These are phyloP conservation scores for Ancistrus triradiatus DNA, from an alignment of 2,113 vertebrate species.

Conservation along the genomic window DNA sequence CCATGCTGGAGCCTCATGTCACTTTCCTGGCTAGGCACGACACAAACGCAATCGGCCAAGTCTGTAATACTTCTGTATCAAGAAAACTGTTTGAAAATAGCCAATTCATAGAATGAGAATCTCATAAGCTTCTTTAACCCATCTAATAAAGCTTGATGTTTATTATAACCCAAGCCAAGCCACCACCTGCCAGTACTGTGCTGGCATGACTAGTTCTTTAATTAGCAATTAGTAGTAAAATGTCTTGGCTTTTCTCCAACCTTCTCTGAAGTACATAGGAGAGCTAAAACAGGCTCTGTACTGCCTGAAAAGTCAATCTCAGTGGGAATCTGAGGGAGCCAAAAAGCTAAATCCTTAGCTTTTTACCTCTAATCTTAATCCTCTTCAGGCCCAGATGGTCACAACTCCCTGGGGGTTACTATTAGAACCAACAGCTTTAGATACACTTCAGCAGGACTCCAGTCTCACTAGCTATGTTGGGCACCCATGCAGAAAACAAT, in stretches of 20 bases:
- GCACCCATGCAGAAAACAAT: conserved; percentile 15
- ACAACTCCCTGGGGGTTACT: conserved; percentile 27
- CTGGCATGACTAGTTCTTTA: too few species aligned
- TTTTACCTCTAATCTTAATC: conserved; percentile 34
- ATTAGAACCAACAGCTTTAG: conserved; percentile 25
- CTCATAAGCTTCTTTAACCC: too few species aligned
- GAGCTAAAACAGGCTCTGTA: too few species aligned
- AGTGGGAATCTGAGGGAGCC: not conserved
- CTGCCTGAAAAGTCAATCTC: conserved; percentile 4
- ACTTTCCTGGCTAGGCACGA: too few species aligned
- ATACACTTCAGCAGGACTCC: conserved; percentile 32
- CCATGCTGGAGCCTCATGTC: too few species aligned
- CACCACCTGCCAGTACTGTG: too few species aligned
- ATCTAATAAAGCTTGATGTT: too few species aligned
- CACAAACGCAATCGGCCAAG: too few species aligned
- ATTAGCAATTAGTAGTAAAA: not conserved
- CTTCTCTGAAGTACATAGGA: not conserved
- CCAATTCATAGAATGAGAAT: too few species aligned
- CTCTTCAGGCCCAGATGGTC: not conserved
- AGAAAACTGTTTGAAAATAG: too few species aligned
- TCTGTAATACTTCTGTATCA: too few species aligned
- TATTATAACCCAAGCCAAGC: too few species aligned
- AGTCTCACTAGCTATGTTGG: conserved; percentile 8
- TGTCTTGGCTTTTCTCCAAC: not conserved
- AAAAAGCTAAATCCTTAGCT: conserved; percentile 37